Evolutionary conservation across 2,797 vertebrate genomes (phyloP).

Genomic region (Amblyopsis hoosieri): DNA sequence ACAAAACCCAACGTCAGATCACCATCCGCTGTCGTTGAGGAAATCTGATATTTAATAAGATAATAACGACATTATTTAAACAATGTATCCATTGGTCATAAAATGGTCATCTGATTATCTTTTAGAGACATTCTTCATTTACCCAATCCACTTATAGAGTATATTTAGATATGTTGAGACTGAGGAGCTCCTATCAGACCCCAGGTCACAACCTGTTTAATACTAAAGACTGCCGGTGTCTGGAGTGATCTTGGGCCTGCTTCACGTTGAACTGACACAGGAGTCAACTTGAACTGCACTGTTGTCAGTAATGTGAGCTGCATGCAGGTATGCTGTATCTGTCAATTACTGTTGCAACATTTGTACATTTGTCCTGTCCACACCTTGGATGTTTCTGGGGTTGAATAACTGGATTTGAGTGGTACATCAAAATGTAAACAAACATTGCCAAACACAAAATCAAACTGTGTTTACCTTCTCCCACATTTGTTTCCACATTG

Average conservation of each 20-base stretch:
- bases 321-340: slow-evolving; percentile 24
- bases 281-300: slow-evolving; percentile 23
- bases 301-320: slow-evolving; percentile 24
- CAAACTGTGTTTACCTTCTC: neutral
- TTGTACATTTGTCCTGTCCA: slow-evolving; percentile 1
- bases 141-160: slow-evolving; percentile 9
- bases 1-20: neutral
- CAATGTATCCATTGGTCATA: neutral
- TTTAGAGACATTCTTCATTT: neutral
- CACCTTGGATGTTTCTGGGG: neutral
- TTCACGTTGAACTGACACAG: slow-evolving; percentile 17
- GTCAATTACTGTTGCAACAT: slow-evolving; percentile 8
- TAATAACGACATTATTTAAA: neutral
- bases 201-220: slow-evolving; percentile 24
- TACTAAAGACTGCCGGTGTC: slow-evolving; percentile 22
- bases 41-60: neutral
- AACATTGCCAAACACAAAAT: too few species aligned
- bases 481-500: too few species aligned
- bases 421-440: neutral
- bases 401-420: neutral
- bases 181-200: slow-evolving; percentile 10
- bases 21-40: neutral
- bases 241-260: slow-evolving; percentile 14
- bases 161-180: slow-evolving; percentile 9
- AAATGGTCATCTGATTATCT: too few species aligned